Evolutionary conservation across 2,113 vertebrate genomes (phyloP), one percentile per base, ranked within the genome.

Genomic region (Rhea pennata): DNA sequence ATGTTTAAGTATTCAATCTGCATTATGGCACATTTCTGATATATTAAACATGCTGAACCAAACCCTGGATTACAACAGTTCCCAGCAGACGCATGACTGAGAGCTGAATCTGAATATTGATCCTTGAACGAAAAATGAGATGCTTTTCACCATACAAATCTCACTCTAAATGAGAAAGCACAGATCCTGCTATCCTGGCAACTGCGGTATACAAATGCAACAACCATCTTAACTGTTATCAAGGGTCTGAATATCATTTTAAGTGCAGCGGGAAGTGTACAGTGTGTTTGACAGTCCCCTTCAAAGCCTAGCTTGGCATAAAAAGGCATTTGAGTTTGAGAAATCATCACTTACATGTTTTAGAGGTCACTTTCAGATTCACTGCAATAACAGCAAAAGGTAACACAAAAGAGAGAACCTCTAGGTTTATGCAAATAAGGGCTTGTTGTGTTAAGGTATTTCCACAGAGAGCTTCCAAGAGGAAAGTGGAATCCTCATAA

Each of bases 101-200:
- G 12, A 40, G 33, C 24, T 10, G 14, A 31, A 24, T 22, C 27
- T 16, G 17, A 53, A 46, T 36, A 2, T 33, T 17, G 7, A 36
- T 12, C 3, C 16, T 3, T 14, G 20, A 40, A 19, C 20, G 17
- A 27, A 10, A 39, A 61, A 66, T 4, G 1, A 20, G 31, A 24
- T 10, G 1, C 9, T 46, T 40, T 1, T 15, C 9, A 1, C 9
- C 6, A 20, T 2, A 22, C 3, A 1, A 26, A 17, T 26, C 53
- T 8, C 29, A 31, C 40, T 8, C 40, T 8, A 15, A 17, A 16
- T 10, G 48, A 67, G 24, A 46, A 27, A 48, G 24, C 31, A 6
- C 4, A 16, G 42, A 16, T 6, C 36, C 29, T 9, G 13, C 44
- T n/a, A 1, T 6, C 8, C 48, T 19, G 29, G 20, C 12, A 27